Percentiles rank a stretch among this genome's conserved stretches.
Evolutionary conservation across 2,888 invertebrate species (phyloP).

Genomic region (Catocala sponsa): DNA sequence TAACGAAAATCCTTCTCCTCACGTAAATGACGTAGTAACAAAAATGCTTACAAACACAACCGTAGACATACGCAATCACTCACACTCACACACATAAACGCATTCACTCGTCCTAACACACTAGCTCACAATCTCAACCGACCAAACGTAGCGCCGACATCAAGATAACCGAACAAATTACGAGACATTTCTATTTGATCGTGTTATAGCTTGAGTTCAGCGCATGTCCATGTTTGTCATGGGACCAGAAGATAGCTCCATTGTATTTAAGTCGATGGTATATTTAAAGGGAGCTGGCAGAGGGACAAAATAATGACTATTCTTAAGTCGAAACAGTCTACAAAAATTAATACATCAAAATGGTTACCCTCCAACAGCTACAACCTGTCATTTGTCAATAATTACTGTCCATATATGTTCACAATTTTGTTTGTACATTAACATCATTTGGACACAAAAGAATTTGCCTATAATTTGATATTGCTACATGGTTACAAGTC

Average conservation of each 20-base stretch:
- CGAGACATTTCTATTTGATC: conserved; percentile 33
- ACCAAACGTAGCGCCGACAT: conserved; percentile 36
- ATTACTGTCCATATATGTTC: conserved; percentile 23
- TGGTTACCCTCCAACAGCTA: conserved; percentile 45
- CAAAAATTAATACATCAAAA: conserved; percentile 56
- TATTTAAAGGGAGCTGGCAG: conserved; percentile 60
- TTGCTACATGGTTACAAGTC: conserved; percentile 36
- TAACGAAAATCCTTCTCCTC: conserved; percentile 73
- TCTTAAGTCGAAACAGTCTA: conserved; percentile 43
- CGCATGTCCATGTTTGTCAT: conserved; percentile 32
- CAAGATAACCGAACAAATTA: conserved; percentile 39
- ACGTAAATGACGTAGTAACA: conserved; percentile 73
- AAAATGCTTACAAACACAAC: conserved; percentile 79
- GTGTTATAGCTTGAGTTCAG: conserved; percentile 36
- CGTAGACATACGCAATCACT: conserved; percentile 60
- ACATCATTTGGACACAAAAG: conserved; percentile 17
- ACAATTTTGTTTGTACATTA: conserved; percentile 35
- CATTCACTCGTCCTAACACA: conserved; percentile 36
- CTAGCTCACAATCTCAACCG: conserved; percentile 48
- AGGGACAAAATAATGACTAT: conserved; percentile 58
- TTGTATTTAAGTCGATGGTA: conserved; percentile 34
- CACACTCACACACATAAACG: conserved; percentile 36
- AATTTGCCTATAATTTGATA: conserved; percentile 18
- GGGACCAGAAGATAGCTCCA: conserved; percentile 31
- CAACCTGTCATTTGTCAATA: conserved; percentile 29